A percentile compares a stretch with the other conserved stretches of the same genome.
These are phyloP conservation scores for Manis javanica DNA, from an alignment of 2,797 vertebrate genomes.

Conservation along the genomic window DNA sequence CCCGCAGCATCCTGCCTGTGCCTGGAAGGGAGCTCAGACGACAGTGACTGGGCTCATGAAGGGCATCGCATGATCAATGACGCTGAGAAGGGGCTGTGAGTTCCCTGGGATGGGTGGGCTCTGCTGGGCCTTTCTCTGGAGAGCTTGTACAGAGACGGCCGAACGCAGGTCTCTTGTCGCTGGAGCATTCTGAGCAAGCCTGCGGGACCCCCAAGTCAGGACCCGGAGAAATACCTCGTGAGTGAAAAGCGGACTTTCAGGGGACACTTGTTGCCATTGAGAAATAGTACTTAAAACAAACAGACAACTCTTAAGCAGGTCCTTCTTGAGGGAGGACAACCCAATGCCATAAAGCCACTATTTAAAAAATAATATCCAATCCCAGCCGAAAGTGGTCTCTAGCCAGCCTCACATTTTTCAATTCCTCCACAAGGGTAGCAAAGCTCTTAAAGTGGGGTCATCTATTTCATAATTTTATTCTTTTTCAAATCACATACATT, in stretches of 20 bases:
- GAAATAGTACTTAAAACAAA: background rate
- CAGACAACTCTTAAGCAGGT: background rate
- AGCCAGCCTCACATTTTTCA: too few relatives aligned
- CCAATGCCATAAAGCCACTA: background rate
- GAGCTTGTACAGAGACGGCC: accelerated
- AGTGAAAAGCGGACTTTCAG: background rate
- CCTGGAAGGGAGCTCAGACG: accelerated
- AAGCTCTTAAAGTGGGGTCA: background rate
- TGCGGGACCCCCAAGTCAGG: background rate
- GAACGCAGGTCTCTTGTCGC: background rate
- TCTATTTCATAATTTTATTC: background rate
- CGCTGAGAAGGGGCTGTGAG: background rate
- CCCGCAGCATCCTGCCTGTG: background rate
- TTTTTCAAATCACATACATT: background rate
- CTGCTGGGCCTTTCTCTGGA: background rate
- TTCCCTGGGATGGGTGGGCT: background rate
- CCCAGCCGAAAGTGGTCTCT: background rate
- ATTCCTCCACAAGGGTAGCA: background rate
- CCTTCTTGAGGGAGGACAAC: background rate
- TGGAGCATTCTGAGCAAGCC: accelerated
- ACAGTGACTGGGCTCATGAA: background rate
- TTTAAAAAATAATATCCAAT: background rate
- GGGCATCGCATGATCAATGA: accelerated
- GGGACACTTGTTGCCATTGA: background rate
- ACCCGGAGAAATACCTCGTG: background rate